Conservation (phyloP, 2,113 vertebrate species). For the Oxyruncus cristatus region DNA sequence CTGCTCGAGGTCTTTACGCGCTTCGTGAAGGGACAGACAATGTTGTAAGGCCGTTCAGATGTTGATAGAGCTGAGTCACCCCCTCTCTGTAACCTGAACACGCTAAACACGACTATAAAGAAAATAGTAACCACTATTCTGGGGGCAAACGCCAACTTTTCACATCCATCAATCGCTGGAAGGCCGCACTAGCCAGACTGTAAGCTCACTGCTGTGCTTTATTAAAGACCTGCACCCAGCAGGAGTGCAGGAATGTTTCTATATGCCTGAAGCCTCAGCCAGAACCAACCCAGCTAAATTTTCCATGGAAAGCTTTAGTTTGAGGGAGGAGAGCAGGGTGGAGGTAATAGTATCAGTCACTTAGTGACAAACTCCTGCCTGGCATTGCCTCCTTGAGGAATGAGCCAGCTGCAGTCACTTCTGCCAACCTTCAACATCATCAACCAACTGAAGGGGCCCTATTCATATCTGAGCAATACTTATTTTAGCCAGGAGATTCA, state of each 20-base stretch:
- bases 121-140: background rate
- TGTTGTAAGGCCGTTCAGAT: background rate
- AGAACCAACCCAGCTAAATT: background rate
- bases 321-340: background rate
- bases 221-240: background rate
- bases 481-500: background rate
- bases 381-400: background rate
- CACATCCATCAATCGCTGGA: background rate
- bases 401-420: background rate
- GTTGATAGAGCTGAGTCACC: slow-evolving; percentile 3
- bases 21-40: background rate
- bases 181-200: background rate
- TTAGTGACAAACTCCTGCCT: slow-evolving; percentile 1
- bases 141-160: background rate
- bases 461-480: background rate
- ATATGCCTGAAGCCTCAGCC: background rate
- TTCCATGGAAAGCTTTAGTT: slow-evolving; percentile 22
- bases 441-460: background rate
- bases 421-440: background rate
- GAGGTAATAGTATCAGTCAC: background rate
- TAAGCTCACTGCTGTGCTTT: background rate
- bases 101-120: background rate
- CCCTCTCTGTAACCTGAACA: background rate
- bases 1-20: background rate
- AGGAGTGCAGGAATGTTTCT: background rate